Conservation (phyloP, 1,140 invertebrate species). For the Caligus rogercresseyi region DNA sequence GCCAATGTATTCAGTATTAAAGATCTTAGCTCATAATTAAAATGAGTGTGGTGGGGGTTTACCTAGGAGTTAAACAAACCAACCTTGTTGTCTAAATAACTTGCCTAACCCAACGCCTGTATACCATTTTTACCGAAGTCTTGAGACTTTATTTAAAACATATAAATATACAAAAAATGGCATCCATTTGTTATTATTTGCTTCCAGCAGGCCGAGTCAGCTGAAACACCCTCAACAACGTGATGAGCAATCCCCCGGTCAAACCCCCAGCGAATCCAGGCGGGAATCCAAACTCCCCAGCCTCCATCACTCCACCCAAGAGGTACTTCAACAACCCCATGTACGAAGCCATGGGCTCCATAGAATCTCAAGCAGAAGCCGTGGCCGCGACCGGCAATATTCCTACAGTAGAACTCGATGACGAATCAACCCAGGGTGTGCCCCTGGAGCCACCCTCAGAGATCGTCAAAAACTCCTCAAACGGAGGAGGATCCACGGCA, state of each 20-base stretch:
- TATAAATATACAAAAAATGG: neutral
- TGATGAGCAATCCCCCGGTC: constrained; percentile 41
- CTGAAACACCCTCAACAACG: constrained; percentile 50
- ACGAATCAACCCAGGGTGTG: constrained; percentile 15
- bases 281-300: neutral
- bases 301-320: constrained; percentile 17
- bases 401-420: constrained; percentile 38
- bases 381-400: constrained; percentile 20
- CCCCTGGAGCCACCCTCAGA: constrained; percentile 49
- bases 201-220: constrained; percentile 44
- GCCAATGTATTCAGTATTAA: too few species aligned
- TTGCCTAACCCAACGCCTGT: too few species aligned
- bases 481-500: constrained; percentile 43
- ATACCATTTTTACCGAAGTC: too few species aligned
- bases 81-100: too few species aligned
- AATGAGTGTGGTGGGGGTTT: too few species aligned
- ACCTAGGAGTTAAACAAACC: too few species aligned
- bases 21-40: too few species aligned
- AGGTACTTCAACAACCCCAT: constrained; percentile 88
- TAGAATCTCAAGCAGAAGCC: constrained; percentile 20
- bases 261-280: neutral
- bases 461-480: constrained; percentile 29
- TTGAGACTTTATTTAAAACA: neutral
- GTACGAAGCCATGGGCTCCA: constrained; percentile 52
- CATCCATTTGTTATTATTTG: constrained; percentile 9